Base-by-base conservation (phyloP, 2,888 invertebrate genomes). In the Epistrophe eligans region DNA sequence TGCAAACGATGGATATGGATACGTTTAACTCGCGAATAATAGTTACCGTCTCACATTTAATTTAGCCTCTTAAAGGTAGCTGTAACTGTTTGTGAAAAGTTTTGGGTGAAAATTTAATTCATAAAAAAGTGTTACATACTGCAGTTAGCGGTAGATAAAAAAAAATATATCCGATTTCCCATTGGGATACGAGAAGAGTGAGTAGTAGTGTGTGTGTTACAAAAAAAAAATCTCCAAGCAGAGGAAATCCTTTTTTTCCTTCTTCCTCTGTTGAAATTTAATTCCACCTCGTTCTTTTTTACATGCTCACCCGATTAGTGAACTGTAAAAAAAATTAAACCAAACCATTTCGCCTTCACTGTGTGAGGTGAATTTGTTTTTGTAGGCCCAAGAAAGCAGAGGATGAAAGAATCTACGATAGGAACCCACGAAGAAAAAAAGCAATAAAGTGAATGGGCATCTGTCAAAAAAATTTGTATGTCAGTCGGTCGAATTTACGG, bases 401-500 rank as follows among this genome's bases (percentile, higher is more conserved):
- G 45, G 77, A 85, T 32, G 52, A 28, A 40, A 19, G 52, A 77
- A 80, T 70, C 15, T 35, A 40, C 15, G 48, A 10, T 24, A 48
- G 50, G 32, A 57, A 84, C 6, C n/a, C 2, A 84, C 1, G 72
- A 77, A 52, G 28, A 57, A 52, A 70, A n/a, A 55, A 58, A 73
- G 70, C 52, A 79, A 76, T 58, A 50, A 81, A 73, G 60, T 35
- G 76, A 83, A 84, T 70, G 79, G 55, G 73, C 83, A 88, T 66
- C 87, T 88, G 87, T 88, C 87, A 88, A 88, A 85, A 50, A 76
- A 57, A 71, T 76, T 88, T 83, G 79, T 87, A 77, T 84, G 87
- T 88, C 87, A 88, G 83, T 88, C 87, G 87, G 87, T 88, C 87
- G 83, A 79, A 83, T 79, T 79, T 80, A 76, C 79, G 79, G 83